A percentile compares a stretch with the other conserved stretches of the same genome.
These are phyloP conservation scores for Nomada lathburiana DNA, from an alignment of 2,888 invertebrate genomes.

Conservation along the genomic window DNA sequence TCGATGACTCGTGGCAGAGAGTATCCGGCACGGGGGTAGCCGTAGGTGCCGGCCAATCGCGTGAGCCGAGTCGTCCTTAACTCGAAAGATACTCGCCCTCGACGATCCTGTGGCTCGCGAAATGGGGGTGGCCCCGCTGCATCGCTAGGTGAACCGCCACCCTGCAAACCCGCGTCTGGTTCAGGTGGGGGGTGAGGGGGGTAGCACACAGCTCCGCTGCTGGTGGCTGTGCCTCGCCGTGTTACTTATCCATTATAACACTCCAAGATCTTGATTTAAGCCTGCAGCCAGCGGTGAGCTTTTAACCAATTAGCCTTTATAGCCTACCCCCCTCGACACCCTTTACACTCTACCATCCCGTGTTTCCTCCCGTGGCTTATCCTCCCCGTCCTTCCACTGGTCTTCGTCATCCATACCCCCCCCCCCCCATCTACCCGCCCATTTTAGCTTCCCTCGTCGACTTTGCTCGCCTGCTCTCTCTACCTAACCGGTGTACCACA, in stretches of 20 bases:
- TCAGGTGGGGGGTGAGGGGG: slow-evolving; percentile 61
- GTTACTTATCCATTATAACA: slow-evolving; percentile 85
- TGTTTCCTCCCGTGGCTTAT: slow-evolving; percentile 12
- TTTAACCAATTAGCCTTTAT: slow-evolving; percentile 85
- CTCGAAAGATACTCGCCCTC: slow-evolving; percentile 78
- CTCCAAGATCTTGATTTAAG: slow-evolving; percentile 85
- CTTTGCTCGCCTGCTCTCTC: slow-evolving; percentile 20
- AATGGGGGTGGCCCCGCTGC: slow-evolving; percentile 62
- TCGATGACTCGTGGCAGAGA: slow-evolving; percentile 79
- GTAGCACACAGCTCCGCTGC: slow-evolving; percentile 68
- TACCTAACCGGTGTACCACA: slow-evolving; percentile 38
- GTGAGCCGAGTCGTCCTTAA: slow-evolving; percentile 75
- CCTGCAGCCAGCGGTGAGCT: slow-evolving; percentile 84
- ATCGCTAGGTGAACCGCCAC: slow-evolving; percentile 39
- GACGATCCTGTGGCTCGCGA: slow-evolving; percentile 65
- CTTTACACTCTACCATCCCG: slow-evolving; percentile 21
- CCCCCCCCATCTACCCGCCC: slow-evolving; percentile 43
- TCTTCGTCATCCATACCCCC: slow-evolving; percentile 1
- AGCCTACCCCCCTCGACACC: slow-evolving; percentile 76
- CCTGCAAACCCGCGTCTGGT: not conserved
- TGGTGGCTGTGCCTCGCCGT: slow-evolving; percentile 81
- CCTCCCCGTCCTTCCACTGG: not conserved
- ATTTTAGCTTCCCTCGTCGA: slow-evolving; percentile 61
- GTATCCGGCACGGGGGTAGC: slow-evolving; percentile 76
- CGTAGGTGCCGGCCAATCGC: slow-evolving; percentile 78